Base-by-base conservation (phyloP, 2,113 vertebrate species). In the Leptocoma aspasia region DNA sequence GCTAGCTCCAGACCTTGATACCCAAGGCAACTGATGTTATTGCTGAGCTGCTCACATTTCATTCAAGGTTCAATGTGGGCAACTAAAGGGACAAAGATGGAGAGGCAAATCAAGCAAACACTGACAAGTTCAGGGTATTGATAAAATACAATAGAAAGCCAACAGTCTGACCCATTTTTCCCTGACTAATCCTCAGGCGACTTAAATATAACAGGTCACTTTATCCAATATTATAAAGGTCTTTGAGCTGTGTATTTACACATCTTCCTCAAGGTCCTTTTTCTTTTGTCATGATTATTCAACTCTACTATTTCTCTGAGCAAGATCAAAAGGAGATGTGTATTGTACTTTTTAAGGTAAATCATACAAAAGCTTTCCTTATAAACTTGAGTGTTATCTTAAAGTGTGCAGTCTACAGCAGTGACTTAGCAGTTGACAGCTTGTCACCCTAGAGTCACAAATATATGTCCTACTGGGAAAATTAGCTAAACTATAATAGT, bases 341-440 rank as follows among this genome's bases (percentile, higher is more conserved):
- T 75, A 22, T 52, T 59, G 44, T 16, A 44, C 35, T 90, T 90
- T 50, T 52, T 71, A 79, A 75, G 54, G 69, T 84, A 66, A 88
- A 90, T 79, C 35, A 71, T 71, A 82, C 26, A 92, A 85, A 92
- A 85, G 5, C 44, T 93, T 78, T 76, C 30, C 30, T 47, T 75
- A 56, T 33, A 64, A 57, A 52, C 35, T 60, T 79, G 22, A 77
- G 22, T 57, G 27, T 79, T 59, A 42, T 16, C 65, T 92, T 31
- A 42, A 63, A 47, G 24, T 54, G 20, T 11, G 15, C 49, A 52
- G 31, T 69, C 52, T 72, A 24, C 22, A 70, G 49, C 79, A 79
- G 39, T 76, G 66, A 68, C 49, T 56, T 42, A 66, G 72, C 7
- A 12, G 28, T 24, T 81, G 45, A 61, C n/a, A 84, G 10, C 16